Base-by-base conservation (phyloP, 2,797 vertebrate genomes). In the Luscinia luscinia region DNA sequence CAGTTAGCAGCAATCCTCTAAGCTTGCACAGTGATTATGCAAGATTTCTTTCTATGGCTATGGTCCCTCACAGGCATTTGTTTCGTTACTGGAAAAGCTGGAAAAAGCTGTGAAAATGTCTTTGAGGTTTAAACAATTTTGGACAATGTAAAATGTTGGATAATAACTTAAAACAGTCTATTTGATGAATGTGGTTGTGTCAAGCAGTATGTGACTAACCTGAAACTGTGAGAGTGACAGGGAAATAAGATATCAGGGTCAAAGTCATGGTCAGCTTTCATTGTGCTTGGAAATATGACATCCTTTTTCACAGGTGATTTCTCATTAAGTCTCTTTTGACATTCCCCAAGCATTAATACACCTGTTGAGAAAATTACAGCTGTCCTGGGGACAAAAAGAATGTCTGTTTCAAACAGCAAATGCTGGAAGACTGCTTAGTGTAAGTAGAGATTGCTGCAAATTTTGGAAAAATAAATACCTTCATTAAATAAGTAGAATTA, bases 251-350 rank as follows among this genome's bases (percentile, higher is more conserved):
- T 84, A 95, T 87, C 74, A 40, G 21, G 78, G 58, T 61, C 48
- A 46, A 69, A 95, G 57, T 54, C 52, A 54, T 41, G 73, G 84
- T 55, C 40, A 55, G 36, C 74, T 96, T 96, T 96, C 89, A 94
- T 97, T 77, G 70, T 78, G 64, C 87, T 86, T n/a, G 24, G 79
- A 96, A 97, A 78, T 79, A 91, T 32, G 67, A 93, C 94, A 95
- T 74, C 59, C 41, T 77, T 97, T 96, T 67, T 94, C 84, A 97
- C 93, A 84, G 69, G 52, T 54, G 32, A 77, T 96, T 97, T 97
- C 88, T 97, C 93, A 96, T 96, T 96, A 97, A 77, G 66, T 45
- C 26, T 73, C 79, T 91, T 90, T 91, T 97, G 96, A 94, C 90
- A 96, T 59, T 95, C 63, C 45, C 27, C 70, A 57, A 80, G 54